Evolutionary conservation across 2,113 vertebrate genomes (phyloP).

Genomic region (Chlamydotis undulata): DNA sequence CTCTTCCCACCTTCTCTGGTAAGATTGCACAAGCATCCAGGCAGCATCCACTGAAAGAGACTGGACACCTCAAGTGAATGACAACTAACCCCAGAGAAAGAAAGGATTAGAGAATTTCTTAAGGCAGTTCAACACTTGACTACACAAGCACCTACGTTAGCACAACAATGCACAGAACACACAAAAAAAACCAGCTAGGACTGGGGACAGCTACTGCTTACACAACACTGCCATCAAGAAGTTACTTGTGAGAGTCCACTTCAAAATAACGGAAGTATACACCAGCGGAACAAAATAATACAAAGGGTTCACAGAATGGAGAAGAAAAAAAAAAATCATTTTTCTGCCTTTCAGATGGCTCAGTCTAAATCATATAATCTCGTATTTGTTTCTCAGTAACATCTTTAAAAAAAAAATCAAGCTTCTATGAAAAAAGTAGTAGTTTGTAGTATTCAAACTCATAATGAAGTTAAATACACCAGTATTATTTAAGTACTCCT

Average conservation of each 20-base stretch:
- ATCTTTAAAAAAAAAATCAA: neutral
- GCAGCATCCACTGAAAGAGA: neutral
- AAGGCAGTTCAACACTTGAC: neutral
- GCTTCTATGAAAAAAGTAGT: neutral
- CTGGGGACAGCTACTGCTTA: neutral
- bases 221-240: neutral
- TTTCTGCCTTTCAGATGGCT: neutral
- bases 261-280: neutral
- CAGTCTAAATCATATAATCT: neutral
- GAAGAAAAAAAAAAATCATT: neutral
- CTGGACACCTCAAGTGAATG: neutral
- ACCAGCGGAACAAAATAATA: neutral
- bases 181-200: neutral
- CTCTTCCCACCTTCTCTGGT: neutral
- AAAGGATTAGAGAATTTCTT: neutral
- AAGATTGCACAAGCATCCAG: neutral
- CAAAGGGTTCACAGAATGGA: neutral
- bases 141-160: neutral
- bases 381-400: neutral
- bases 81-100: neutral
- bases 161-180: neutral
- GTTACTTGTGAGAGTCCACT: neutral
- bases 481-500: neutral
- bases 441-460: neutral
- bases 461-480: neutral